Evolutionary conservation across 2,113 vertebrate species (phyloP).

Genomic region (Corydoras sp.): DNA sequence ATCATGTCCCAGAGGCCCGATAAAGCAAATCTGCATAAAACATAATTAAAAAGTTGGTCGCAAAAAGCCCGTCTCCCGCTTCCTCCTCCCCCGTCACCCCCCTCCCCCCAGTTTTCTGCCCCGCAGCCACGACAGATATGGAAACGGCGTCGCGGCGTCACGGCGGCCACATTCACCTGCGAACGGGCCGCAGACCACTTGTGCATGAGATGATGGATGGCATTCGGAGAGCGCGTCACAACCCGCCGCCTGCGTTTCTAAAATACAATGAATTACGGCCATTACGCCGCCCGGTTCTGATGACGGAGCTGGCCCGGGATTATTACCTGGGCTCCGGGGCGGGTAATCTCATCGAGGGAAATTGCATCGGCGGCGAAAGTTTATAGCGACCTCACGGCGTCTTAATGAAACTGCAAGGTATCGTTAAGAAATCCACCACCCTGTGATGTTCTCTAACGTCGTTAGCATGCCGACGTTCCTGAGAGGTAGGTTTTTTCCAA

Average conservation of each 20-base stretch:
- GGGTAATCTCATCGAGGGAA: conserved; percentile 34
- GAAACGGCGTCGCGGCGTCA: conserved; percentile 16
- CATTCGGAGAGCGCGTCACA: conserved; percentile 14
- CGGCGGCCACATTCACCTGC: background rate
- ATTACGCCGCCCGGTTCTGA: conserved; percentile 27
- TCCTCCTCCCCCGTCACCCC: conserved; percentile 8
- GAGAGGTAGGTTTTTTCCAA: conserved; percentile 4
- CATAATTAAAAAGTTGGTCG: conserved; percentile 50
- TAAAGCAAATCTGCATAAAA: conserved; percentile 48
- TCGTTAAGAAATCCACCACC: conserved; percentile 16
- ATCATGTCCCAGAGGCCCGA: conserved; percentile 40
- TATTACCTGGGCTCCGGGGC: conserved; percentile 41
- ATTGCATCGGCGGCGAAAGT: conserved; percentile 33
- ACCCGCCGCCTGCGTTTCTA: conserved; percentile 31
- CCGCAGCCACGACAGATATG: conserved; percentile 33
- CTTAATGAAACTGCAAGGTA: conserved; percentile 39
- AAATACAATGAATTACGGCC: conserved; percentile 38
- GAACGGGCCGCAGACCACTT: conserved; percentile 34
- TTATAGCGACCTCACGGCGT: conserved; percentile 24
- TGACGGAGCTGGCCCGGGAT: conserved; percentile 28
- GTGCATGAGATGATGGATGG: conserved; percentile 22
- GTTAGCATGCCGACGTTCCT: background rate
- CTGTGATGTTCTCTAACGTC: conserved; percentile 20
- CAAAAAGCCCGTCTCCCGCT: conserved; percentile 20
- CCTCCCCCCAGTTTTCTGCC: background rate